Evolutionary conservation across 2,113 vertebrate species (phyloP).

Genomic region (human): GRCh38 chr2:138198501-138199000

Average conservation of each 20-base stretch:
- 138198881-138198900: too few species aligned
- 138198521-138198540: too few species aligned
- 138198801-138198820: neutral
- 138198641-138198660: neutral
- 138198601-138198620: neutral
- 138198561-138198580: neutral
- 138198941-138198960: too few species aligned
- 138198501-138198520: too few species aligned
- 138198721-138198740: neutral
- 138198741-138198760: neutral
- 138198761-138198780: neutral
- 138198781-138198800: neutral
- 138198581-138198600: neutral
- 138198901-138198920: too few species aligned
- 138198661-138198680: neutral
- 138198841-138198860: too few species aligned
- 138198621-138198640: neutral
- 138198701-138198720: constrained; percentile 16
- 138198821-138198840: too few species aligned
- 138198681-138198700: neutral
- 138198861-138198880: too few species aligned
- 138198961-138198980: too few species aligned
- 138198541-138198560: neutral
- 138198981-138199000: too few species aligned
- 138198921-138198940: too few species aligned